phyloP scores from a whole-genome alignment of 2,113 vertebrate genomes.

The Hemichromis elongatus region DNA sequence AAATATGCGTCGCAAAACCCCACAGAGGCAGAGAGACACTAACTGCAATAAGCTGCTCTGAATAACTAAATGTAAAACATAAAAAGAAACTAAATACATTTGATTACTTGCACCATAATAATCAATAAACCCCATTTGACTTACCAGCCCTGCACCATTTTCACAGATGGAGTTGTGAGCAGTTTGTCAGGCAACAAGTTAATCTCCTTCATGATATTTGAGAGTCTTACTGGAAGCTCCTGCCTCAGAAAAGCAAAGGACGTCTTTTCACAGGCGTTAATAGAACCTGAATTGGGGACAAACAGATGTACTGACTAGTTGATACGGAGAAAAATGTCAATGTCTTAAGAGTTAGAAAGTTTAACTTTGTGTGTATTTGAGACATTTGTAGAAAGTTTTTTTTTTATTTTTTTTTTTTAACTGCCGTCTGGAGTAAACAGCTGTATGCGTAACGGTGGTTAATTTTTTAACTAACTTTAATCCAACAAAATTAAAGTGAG shows the following conservation, averaged over 20 bases:
- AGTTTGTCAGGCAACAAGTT: conserved; percentile 86
- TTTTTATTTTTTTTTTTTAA: not conserved
- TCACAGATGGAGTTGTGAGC: conserved; percentile 85
- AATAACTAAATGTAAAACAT: not conserved
- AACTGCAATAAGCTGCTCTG: not conserved
- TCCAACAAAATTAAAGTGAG: not conserved
- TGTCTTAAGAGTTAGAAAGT: not conserved
- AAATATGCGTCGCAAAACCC: not conserved
- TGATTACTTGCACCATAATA: not conserved
- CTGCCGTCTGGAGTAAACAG: not conserved
- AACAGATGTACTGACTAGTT: not conserved
- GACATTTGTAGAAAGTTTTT: not conserved
- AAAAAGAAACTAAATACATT: not conserved
- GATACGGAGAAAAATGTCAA: not conserved
- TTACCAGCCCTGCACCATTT: conserved; percentile 92
- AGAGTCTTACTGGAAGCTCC: conserved; percentile 90
- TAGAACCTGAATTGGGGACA: conserved; percentile 74
- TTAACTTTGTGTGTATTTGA: fast-evolving
- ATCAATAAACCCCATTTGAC: not conserved
- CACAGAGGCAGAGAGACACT: not conserved
- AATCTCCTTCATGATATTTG: conserved; percentile 98
- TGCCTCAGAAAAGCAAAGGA: conserved; percentile 90
- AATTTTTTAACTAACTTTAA: not conserved
- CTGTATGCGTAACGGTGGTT: not conserved
- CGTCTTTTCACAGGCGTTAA: conserved; percentile 93